Base-by-base conservation (phyloP, 2,888 invertebrate genomes). In the Acronicta leporina region DNA sequence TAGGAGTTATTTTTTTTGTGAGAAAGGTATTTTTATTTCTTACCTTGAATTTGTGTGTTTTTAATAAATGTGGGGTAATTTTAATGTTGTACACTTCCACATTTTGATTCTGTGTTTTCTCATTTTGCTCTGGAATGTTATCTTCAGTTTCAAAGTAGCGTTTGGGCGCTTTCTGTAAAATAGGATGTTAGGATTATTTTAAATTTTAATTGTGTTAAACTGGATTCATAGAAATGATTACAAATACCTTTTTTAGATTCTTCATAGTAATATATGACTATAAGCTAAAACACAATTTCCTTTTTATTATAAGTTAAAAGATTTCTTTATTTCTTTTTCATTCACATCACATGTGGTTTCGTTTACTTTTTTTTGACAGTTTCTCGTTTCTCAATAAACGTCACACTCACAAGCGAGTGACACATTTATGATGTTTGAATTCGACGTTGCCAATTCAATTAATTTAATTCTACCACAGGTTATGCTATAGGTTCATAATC, bases 61-160 rank as follows among this genome's bases (percentile, higher is more conserved):
- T 87, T 33, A 87, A 25, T 48, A 87, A 59, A n/a, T 74, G 77
- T 20, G 87, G 84, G 13, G 87, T 90, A 14, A 90, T 82, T 79
- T 88, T 91, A 20, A 94, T 83, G 60, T 89, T 91, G 66, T 81
- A 92, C 14, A 92, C 88, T 83, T 92, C 80, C 4, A 92, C 83
- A 65, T 89, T 71, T 48, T 76, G 55, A 38, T 55, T 61, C 47
- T 53, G 43, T 40, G 20, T 46, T 35, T 52, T 53, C 16, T n/a
- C 0, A 14, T 68, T 63, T 25, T 77, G 61, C 30, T 69, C 66
- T 15, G 71, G 40, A 41, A 77, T 71, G 33, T 81, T 73, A 20
- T 68, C 68, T 48, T 82, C 79, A 42, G 73, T 50, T 48, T 87
- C 83, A 67, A 91, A 92, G 77, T 92, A 92, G 25, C 92, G 86